Evolutionary conservation across 2,797 vertebrate species (phyloP).

Genomic region (Poeciliopsis gracilis): DNA sequence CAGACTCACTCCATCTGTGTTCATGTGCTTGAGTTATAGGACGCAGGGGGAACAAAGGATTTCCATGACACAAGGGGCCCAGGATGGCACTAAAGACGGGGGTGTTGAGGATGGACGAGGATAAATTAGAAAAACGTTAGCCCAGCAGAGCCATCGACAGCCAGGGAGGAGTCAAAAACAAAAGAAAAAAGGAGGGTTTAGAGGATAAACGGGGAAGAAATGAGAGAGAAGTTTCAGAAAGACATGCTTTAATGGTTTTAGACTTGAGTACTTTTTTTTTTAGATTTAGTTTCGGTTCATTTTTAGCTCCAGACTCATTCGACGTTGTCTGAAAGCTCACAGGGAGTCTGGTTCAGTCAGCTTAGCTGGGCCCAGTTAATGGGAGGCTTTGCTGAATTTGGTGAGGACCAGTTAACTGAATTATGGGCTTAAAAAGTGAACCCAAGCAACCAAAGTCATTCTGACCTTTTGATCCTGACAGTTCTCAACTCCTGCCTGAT

Average conservation of each 20-base stretch:
- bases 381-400: constrained; percentile 17
- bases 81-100: constrained; percentile 28
- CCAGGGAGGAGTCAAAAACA: constrained; percentile 50
- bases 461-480: constrained; percentile 45
- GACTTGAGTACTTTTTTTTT: constrained; percentile 59
- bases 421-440: constrained; percentile 40
- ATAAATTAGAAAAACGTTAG: constrained; percentile 56
- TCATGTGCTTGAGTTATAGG: constrained; percentile 53
- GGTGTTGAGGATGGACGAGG: constrained; percentile 8
- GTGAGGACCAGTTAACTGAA: constrained; percentile 48
- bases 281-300: constrained; percentile 26
- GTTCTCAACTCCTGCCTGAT: constrained; percentile 27
- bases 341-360: constrained; percentile 55
- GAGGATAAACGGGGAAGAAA: constrained; percentile 65
- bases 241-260: constrained; percentile 78
- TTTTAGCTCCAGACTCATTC: constrained; percentile 43
- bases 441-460: constrained; percentile 48
- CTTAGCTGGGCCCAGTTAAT: constrained; percentile 60
- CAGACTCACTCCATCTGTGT: constrained; percentile 59
- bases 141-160: constrained; percentile 36
- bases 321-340: constrained; percentile 50
- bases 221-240: constrained; percentile 61
- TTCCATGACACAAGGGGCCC: constrained; percentile 71
- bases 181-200: constrained; percentile 58
- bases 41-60: constrained; percentile 71